Percentiles rank a stretch among this genome's conserved stretches.
phyloP scores from a whole-genome alignment of 2,113 vertebrate genomes.

The Eulemur macaco region DNA sequence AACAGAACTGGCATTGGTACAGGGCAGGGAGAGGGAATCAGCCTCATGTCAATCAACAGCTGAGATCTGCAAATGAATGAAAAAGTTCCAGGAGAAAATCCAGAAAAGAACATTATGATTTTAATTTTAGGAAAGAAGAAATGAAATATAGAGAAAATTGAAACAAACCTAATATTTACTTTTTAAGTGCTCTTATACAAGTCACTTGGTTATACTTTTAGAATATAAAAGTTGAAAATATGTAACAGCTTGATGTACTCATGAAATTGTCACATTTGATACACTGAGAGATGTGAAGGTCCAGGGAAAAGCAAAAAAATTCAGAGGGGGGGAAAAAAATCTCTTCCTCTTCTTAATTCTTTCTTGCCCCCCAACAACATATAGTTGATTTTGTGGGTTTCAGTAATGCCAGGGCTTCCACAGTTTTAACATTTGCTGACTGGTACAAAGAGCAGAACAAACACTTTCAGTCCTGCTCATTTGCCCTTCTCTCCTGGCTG shows the following conservation, averaged over 20 bases:
- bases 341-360: not conserved
- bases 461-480: not conserved
- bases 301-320: not conserved
- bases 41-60: not conserved
- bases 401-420: not conserved
- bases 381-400: not conserved
- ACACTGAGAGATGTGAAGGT: not conserved
- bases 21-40: not conserved
- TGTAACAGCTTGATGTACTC: not conserved
- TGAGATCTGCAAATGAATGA: not conserved
- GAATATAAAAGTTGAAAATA: not conserved
- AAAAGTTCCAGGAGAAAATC: slow-evolving; percentile 34
- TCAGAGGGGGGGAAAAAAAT: not conserved
- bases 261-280: not conserved
- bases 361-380: not conserved
- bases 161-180: slow-evolving; percentile 6
- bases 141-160: not conserved
- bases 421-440: not conserved
- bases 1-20: not conserved
- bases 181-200: not conserved
- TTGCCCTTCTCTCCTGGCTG: not conserved
- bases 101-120: not conserved
- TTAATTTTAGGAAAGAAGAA: not conserved
- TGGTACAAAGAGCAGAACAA: not conserved
- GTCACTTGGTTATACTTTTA: not conserved